Evolutionary conservation across 2,113 vertebrate species (phyloP), one percentile per base, ranked within the genome.

Genomic region (Podarcis muralis): DNA sequence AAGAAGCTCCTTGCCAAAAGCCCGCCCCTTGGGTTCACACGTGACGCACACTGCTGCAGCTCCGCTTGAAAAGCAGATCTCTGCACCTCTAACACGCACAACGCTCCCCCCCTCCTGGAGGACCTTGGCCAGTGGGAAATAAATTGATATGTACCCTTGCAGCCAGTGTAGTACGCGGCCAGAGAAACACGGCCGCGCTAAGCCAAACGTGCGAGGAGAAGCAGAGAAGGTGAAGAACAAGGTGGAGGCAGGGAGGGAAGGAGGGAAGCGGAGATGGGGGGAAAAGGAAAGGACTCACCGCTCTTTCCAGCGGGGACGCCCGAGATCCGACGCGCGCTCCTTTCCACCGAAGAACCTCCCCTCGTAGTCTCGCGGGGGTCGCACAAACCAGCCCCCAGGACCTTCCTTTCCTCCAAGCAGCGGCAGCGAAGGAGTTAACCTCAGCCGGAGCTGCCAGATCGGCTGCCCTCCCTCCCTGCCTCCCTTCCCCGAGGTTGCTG

Each of bases 1-100:
- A 98, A 93, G 93, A 96, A 96, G 91, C 96, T 92, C 95, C 94
- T 95, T 97, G 97, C 97, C 97, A 97, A 97, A 93, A 96, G 96
- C 96, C 97, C 97, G 97, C 97, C 97, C 97, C 97, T 97, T 43
- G 94, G 96, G 93, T 95, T 97, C 97, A 97, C 97, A 98, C 97
- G 97, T 98, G 96, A 98, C 97, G 96, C 96, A 97, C 97, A 93
- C 95, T 95, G 95, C 97, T 96, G 96, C 94, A 92, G 93, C 95
- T 95, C 91, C 93, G 84, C 95, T 97, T 96, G 96, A 97, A 93
- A 91, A 95, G 96, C 79, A 96, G 96, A 95, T 96, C 93, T 95
- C 95, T 95, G 94, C 93, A 88, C 95, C 94, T 94, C 92, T 93
- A 95, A 77, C 92, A 92, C 94, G 90, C 84, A 94, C 92, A 93